Percentiles rank a stretch among this genome's conserved stretches.
phyloP scores from a whole-genome alignment of 1,140 invertebrate species.

The Asobara japonica region DNA sequence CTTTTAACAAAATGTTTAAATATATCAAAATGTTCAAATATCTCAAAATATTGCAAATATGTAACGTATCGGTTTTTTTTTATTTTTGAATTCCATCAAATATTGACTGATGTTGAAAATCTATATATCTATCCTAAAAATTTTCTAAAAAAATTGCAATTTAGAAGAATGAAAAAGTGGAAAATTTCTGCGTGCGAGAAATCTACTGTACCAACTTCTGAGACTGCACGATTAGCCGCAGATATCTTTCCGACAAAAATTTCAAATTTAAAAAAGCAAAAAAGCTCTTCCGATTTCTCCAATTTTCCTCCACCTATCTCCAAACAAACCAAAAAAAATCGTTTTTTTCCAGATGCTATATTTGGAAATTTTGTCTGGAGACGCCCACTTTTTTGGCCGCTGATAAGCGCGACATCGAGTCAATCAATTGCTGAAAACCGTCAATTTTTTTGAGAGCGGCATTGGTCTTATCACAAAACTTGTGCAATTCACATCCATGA shows the following conservation, averaged over 20 bases:
- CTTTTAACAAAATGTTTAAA: too few species aligned
- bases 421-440: background rate
- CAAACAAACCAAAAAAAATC: background rate
- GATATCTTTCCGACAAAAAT: background rate
- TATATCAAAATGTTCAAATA: too few species aligned
- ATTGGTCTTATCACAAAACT: background rate
- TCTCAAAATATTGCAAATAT: too few species aligned
- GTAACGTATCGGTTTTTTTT: too few species aligned
- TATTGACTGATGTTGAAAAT: too few species aligned
- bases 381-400: background rate
- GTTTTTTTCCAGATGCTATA: background rate
- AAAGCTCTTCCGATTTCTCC: background rate
- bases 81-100: too few species aligned
- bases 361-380: background rate
- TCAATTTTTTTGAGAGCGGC: background rate
- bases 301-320: background rate
- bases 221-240: background rate
- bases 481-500: too few species aligned
- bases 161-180: too few species aligned
- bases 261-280: background rate
- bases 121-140: too few species aligned
- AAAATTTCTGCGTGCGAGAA: background rate
- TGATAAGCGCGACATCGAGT: background rate
- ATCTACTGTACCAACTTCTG: background rate
- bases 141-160: too few species aligned